Conservation (phyloP, 2,797 vertebrate genomes). For the Sparus aurata region DNA sequence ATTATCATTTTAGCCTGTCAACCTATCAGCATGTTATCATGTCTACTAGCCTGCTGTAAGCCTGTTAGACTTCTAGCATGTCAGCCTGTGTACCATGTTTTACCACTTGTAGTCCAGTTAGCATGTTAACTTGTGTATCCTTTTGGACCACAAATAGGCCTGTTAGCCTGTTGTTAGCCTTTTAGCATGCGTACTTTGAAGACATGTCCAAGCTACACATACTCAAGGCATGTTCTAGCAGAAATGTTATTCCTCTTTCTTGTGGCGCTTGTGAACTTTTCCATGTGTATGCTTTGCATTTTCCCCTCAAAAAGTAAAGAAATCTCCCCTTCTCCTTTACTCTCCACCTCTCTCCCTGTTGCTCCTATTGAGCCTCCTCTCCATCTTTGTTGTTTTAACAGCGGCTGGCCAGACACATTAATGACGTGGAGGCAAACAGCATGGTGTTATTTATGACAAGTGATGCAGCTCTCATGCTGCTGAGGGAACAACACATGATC, state of each 20-base stretch:
- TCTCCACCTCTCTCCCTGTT: background rate
- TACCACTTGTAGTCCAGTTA: no score
- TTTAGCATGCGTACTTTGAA: no score
- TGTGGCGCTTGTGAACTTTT: background rate
- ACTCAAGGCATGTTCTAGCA: background rate
- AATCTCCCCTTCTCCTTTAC: background rate
- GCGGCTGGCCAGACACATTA: slow-evolving; percentile 61
- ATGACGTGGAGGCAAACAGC: slow-evolving; percentile 54
- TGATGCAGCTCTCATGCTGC: slow-evolving; percentile 65
- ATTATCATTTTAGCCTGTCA: no score
- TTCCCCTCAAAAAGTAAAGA: background rate
- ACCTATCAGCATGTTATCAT: no score
- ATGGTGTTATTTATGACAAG: slow-evolving; percentile 74
- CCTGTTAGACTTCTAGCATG: no score
- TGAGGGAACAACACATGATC: slow-evolving; percentile 66
- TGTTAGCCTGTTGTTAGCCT: no score
- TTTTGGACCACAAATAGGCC: no score
- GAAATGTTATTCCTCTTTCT: background rate
- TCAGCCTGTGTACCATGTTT: no score
- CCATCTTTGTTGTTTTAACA: slow-evolving; percentile 45
- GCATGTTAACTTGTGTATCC: no score
- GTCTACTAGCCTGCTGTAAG: no score
- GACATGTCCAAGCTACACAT: no score
- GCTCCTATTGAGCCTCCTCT: slow-evolving; percentile 23
- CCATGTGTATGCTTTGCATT: background rate